Conservation (phyloP, 2,113 vertebrate species). For the Leptodactylus fuscus region DNA sequence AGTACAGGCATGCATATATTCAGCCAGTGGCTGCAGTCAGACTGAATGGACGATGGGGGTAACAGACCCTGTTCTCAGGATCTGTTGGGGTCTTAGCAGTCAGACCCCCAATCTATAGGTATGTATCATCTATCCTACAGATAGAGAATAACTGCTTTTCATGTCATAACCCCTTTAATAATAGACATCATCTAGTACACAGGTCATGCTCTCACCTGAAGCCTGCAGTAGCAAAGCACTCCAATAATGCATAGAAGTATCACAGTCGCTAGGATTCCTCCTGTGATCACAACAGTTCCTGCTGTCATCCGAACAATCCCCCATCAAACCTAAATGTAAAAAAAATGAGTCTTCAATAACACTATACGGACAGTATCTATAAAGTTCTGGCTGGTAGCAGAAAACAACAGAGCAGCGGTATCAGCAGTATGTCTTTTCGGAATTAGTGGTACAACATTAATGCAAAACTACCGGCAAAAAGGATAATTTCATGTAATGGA, state of each 20-base stretch:
- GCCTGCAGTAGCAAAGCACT: slow-evolving; percentile 97
- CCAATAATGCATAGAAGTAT: slow-evolving; percentile 98
- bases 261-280: slow-evolving; percentile 98
- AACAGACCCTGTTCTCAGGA: too few species aligned
- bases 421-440: too few species aligned
- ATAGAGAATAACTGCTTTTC: too few species aligned
- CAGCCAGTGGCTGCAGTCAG: too few species aligned
- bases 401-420: too few species aligned
- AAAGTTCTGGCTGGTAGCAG: neutral
- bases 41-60: too few species aligned
- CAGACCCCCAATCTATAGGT: too few species aligned
- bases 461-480: neutral
- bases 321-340: slow-evolving; percentile 91
- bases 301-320: slow-evolving; percentile 99
- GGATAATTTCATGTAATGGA: neutral
- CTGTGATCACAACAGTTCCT: slow-evolving; percentile 99
- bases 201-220: slow-evolving; percentile 75
- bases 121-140: too few species aligned
- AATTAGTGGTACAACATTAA: neutral
- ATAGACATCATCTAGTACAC: neutral
- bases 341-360: neutral
- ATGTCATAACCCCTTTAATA: neutral
- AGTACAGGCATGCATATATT: too few species aligned
- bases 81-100: too few species aligned
- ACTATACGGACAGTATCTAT: neutral